Evolutionary conservation across 2,797 vertebrate genomes (phyloP).

Genomic region (Gymnoscopelus braueri): DNA sequence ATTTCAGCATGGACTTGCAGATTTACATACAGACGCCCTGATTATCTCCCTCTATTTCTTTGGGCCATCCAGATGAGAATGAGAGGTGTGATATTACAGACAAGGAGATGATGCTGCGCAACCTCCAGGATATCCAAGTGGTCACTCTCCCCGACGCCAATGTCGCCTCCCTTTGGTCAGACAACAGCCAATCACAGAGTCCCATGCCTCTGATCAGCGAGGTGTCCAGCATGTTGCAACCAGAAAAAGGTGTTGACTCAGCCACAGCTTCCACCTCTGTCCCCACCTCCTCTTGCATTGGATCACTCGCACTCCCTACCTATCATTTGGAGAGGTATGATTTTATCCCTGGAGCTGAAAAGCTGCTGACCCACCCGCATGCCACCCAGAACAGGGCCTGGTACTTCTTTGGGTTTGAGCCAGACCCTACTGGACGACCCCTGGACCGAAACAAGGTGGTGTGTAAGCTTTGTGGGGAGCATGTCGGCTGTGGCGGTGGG

Average conservation of each 20-base stretch:
- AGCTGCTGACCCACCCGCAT: slow-evolving; percentile 62
- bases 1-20: no score
- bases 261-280: slow-evolving; percentile 3
- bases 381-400: slow-evolving; percentile 68
- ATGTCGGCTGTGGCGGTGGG: slow-evolving; percentile 74
- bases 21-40: not conserved
- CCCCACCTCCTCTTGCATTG: slow-evolving; percentile 35
- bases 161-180: slow-evolving; percentile 66
- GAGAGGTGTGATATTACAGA: slow-evolving; percentile 80
- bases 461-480: slow-evolving; percentile 81
- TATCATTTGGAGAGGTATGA: slow-evolving; percentile 58
- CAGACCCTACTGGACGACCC: slow-evolving; percentile 73
- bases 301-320: slow-evolving; percentile 29
- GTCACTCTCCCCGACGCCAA: slow-evolving; percentile 68
- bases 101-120: slow-evolving; percentile 79
- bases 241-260: slow-evolving; percentile 27
- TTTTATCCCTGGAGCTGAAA: slow-evolving; percentile 69
- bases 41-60: not conserved
- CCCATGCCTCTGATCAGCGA: slow-evolving; percentile 71
- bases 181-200: slow-evolving; percentile 71
- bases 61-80: slow-evolving; percentile 63
- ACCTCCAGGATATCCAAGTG: slow-evolving; percentile 79
- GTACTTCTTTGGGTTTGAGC: slow-evolving; percentile 82
- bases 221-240: slow-evolving; percentile 54
- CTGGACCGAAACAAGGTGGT: slow-evolving; percentile 75